These are phyloP conservation scores for Phania funesta DNA, from an alignment of 2,888 invertebrate species.

Conservation along the genomic window DNA sequence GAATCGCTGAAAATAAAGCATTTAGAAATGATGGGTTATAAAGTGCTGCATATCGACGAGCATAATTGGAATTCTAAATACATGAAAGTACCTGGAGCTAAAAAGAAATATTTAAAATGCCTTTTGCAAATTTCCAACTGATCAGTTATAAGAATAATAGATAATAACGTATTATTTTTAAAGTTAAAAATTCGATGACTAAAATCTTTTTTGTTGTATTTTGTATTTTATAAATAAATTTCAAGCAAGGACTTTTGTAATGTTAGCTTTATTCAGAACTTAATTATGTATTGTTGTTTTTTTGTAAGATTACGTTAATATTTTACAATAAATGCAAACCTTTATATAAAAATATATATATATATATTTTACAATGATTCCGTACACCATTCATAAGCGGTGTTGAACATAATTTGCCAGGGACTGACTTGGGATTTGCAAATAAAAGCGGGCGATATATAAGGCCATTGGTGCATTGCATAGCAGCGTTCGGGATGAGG, in stretches of 20 bases:
- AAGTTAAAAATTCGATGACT: background rate
- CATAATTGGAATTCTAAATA: constrained; percentile 83
- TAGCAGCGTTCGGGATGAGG: constrained; percentile 98
- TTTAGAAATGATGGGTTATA: constrained; percentile 84
- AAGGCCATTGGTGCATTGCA: constrained; percentile 94
- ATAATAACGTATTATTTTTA: background rate
- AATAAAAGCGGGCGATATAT: constrained; percentile 82
- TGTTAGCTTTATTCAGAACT: constrained; percentile 3
- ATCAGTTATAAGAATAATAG: background rate
- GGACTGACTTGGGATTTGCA: constrained; percentile 85
- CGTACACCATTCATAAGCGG: constrained; percentile 88
- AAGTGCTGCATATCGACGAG: constrained; percentile 82
- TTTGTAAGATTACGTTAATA: background rate
- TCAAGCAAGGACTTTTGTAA: background rate
- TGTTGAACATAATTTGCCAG: constrained; percentile 95
- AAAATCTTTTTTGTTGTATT: constrained; percentile 3
- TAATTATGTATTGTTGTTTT: constrained; percentile 5
- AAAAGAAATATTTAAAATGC: constrained; percentile 80
- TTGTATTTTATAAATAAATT: constrained; percentile 35
- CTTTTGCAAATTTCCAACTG: constrained; percentile 75
- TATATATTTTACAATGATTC: background rate
- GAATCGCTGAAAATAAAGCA: constrained; percentile 82
- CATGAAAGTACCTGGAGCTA: constrained; percentile 81
- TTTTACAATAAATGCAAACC: constrained; percentile 17
- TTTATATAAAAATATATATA: background rate